Evolutionary conservation across 2,888 invertebrate species (phyloP).

Genomic region (Digitonthophagus gazella): DNA sequence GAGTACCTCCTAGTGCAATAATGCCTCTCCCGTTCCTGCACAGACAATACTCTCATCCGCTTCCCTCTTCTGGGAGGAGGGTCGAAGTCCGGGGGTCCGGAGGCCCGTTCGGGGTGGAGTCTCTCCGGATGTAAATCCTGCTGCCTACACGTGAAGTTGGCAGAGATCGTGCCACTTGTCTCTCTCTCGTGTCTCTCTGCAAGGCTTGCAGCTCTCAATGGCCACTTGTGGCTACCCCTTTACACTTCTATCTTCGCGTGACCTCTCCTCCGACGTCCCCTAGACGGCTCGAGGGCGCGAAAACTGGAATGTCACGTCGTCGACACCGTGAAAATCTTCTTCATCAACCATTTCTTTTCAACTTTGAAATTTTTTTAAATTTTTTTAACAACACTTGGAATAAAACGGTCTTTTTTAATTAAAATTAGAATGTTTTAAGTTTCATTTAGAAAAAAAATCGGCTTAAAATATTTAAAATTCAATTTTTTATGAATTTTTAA

Average conservation of each 20-base stretch:
- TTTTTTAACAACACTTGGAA: too few relatives aligned
- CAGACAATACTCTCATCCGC: neutral
- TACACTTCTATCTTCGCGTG: conserved; percentile 38
- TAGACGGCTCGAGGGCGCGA: conserved; percentile 26
- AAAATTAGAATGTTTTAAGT: too few relatives aligned
- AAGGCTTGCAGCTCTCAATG: conserved; percentile 48
- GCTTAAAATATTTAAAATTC: too few relatives aligned
- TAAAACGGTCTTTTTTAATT: too few relatives aligned
- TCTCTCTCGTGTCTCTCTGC: conserved; percentile 33
- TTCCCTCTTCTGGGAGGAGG: neutral
- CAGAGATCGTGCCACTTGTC: conserved; percentile 22
- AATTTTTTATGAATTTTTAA: too few relatives aligned
- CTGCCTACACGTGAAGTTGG: conserved; percentile 23
- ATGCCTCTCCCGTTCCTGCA: conserved; percentile 1
- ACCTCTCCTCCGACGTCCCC: conserved; percentile 23
- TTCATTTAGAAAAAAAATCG: too few relatives aligned
- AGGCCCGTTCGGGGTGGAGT: neutral
- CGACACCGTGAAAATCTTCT: too few relatives aligned
- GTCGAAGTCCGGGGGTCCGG: neutral
- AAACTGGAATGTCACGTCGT: conserved; percentile 34
- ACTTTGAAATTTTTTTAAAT: too few relatives aligned
- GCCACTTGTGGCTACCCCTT: conserved; percentile 48
- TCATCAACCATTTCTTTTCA: too few relatives aligned
- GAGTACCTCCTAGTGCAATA: conserved; percentile 6
- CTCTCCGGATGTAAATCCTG: conserved; percentile 24